Evolutionary conservation across 2,888 invertebrate species (phyloP).

Genomic region (Yponomeuta evonymella): DNA sequence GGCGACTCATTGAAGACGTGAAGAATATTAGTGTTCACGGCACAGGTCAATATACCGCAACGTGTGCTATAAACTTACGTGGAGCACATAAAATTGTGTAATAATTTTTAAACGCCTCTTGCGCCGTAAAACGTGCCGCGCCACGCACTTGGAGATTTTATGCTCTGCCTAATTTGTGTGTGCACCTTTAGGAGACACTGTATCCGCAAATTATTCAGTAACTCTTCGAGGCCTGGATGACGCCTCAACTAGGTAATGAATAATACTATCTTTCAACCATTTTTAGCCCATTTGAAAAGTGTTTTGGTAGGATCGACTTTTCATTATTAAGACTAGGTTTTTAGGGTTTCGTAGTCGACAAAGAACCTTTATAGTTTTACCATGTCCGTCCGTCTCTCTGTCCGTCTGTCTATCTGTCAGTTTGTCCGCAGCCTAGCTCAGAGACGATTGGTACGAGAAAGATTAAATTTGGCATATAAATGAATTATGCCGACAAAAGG

Average conservation of each 20-base stretch:
- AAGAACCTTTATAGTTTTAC: too few relatives aligned
- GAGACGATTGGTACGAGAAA: too few relatives aligned
- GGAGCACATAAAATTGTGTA: neutral
- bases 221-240: neutral
- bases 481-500: too few relatives aligned
- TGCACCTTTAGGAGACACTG: neutral
- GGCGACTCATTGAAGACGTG: neutral
- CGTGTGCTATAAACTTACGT: neutral
- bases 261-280: too few relatives aligned
- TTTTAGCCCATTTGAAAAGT: too few relatives aligned
- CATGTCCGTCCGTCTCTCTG: too few relatives aligned
- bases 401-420: too few relatives aligned
- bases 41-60: neutral
- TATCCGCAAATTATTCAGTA: neutral
- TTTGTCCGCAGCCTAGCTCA: too few relatives aligned
- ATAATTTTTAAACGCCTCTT: neutral
- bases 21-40: neutral
- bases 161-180: neutral
- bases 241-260: neutral
- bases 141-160: neutral
- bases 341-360: too few relatives aligned
- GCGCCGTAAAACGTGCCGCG: neutral
- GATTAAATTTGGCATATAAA: too few relatives aligned
- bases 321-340: too few relatives aligned
- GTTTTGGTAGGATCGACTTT: too few relatives aligned